Conservation (phyloP, 2,888 invertebrate species). For the Rhogogaster chlorosoma region DNA sequence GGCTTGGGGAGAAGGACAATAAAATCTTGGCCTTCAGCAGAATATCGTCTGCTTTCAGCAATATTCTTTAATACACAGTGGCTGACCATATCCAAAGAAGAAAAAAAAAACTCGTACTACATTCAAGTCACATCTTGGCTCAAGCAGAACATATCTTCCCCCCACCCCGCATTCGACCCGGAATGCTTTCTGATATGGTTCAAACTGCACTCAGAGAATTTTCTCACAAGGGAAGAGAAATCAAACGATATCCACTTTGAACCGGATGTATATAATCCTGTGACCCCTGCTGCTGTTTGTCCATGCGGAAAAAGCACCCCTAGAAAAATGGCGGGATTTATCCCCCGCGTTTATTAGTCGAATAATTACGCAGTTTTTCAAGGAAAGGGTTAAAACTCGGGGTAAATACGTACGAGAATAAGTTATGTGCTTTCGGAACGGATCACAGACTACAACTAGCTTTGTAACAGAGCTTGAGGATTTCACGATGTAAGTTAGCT, state of each 20-base stretch:
- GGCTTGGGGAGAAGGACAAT: not conserved
- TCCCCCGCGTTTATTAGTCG: not conserved
- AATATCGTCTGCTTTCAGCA: slow-evolving; percentile 30
- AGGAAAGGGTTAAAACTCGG: too few species aligned
- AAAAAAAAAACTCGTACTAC: slow-evolving; percentile 17
- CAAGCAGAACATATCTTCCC: not conserved
- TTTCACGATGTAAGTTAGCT: slow-evolving; percentile 11
- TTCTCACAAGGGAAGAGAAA: not conserved
- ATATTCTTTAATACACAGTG: slow-evolving; percentile 20
- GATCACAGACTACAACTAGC: not conserved
- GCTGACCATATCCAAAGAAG: slow-evolving; percentile 36
- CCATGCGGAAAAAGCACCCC: not conserved
- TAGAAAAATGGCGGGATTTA: not conserved
- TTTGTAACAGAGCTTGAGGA: not conserved
- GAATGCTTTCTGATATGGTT: slow-evolving; percentile 19
- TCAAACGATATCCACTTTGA: not conserved
- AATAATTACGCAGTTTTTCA: not conserved
- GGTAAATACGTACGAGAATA: not conserved
- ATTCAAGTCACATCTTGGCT: slow-evolving; percentile 46
- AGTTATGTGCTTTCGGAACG: not conserved
- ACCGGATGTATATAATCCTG: not conserved
- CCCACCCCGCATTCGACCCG: not conserved
- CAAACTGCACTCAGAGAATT: not conserved
- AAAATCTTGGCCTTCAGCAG: slow-evolving; percentile 36
- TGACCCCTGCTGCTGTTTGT: not conserved